These are phyloP conservation scores for Nipponia nippon DNA, from an alignment of 2,113 vertebrate genomes.

Conservation along the genomic window DNA sequence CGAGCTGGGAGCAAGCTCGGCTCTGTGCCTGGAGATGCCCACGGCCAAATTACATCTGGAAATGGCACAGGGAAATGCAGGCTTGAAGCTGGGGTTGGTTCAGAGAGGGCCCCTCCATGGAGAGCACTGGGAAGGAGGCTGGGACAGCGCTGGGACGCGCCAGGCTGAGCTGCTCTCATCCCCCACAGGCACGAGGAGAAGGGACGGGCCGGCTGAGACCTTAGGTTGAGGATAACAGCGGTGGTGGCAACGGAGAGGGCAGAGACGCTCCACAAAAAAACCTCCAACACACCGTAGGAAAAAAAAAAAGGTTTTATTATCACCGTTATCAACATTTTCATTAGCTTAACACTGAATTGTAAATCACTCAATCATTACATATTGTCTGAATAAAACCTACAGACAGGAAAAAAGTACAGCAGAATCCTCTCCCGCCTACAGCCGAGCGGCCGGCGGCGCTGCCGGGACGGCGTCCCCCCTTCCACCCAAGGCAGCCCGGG, in stretches of 20 bases:
- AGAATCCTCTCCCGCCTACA: slow-evolving; percentile 41
- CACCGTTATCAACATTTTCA: slow-evolving; percentile 68
- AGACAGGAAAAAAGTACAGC: slow-evolving; percentile 71
- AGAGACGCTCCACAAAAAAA: neutral
- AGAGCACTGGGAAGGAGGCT: neutral
- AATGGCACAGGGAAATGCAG: neutral
- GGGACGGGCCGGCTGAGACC: neutral
- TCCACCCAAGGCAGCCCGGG: slow-evolving; percentile 59
- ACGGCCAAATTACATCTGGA: neutral
- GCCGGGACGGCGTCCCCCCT: neutral
- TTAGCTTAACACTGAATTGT: slow-evolving; percentile 81
- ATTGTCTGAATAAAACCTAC: slow-evolving; percentile 78
- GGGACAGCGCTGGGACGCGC: neutral
- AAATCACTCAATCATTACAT: slow-evolving; percentile 79
- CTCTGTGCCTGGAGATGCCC: neutral
- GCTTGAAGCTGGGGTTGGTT: neutral
- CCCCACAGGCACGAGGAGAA: neutral
- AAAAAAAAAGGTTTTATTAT: slow-evolving; percentile 62
- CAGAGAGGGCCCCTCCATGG: neutral
- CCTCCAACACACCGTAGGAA: neutral
- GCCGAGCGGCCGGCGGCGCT: neutral
- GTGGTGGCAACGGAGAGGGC: neutral
- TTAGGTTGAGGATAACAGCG: rapidly evolving
- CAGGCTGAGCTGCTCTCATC: neutral
- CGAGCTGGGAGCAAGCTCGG: neutral